Evolutionary conservation across 2,797 vertebrate species (phyloP), one percentile per base, ranked within the genome.

Genomic region (Zonotrichia albicollis): DNA sequence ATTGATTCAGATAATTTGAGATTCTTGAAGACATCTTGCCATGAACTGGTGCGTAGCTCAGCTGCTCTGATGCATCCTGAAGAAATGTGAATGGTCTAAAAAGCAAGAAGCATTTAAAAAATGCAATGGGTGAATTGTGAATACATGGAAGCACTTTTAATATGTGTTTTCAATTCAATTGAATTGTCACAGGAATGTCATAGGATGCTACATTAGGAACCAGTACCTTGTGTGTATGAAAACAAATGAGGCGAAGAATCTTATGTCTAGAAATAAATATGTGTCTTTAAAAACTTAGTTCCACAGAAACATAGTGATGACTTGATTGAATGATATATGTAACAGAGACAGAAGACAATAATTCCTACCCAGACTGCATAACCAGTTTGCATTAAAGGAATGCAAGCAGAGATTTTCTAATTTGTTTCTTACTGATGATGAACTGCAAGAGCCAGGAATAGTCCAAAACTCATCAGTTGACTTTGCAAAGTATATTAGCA

Each of bases 91-190:
- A 55, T 20, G 29, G 6, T 30, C 25, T 75, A 26, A 91, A 84
- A 29, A 2, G 2, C 6, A 76, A 66, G 18, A 42, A 38, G 7
- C 8, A 48, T 50, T 68, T n/a, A 61, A 74, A 89, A 92, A 80
- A 48, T 42, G 2, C 2, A 4, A 0, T 10, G 14, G 0, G 7
- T 10, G 11, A 90, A 61, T 29, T 88, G 4, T 27, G n/a, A 77
- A 22, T 54, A 8, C 23, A 9, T 55, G 27, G 20, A 71, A 90
- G 17, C 30, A 36, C 12, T 65, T 7, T 3, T 36, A 77, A 46
- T 13, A 13, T 13, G 7, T 7, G 4, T 19, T 87, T 86, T 73
- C 38, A 51, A 23, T 71, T 71, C 45, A 42, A 30, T 60, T 36
- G 27, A 51, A 51, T 51, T 62, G 11, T 83, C 25, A 48, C 13